phyloP scores from a whole-genome alignment of 2,888 invertebrate genomes.

The Arctia plantaginis region DNA sequence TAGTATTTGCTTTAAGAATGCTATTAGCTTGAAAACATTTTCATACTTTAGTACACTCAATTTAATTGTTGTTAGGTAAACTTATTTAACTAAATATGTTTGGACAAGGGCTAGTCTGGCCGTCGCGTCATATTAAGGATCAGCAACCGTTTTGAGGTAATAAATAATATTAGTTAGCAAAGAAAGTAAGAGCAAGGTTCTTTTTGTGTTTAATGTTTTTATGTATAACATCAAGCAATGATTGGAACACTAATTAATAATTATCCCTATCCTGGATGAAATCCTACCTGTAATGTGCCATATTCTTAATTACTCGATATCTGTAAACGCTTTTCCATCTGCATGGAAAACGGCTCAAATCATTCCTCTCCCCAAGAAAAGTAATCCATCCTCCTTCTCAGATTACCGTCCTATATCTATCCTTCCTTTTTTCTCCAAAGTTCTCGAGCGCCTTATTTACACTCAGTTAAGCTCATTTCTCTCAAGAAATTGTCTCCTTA shows the following conservation, averaged over 20 bases:
- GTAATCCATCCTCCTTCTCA: too few relatives aligned
- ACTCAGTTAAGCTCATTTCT: too few relatives aligned
- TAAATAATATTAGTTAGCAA: neutral
- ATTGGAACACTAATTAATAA: neutral
- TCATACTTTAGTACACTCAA: neutral
- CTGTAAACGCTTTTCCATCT: too few relatives aligned
- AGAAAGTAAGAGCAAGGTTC: neutral
- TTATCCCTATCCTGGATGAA: too few relatives aligned
- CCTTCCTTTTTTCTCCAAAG: too few relatives aligned
- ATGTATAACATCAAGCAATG: neutral
- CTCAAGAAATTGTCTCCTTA: too few relatives aligned
- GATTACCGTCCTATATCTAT: too few relatives aligned
- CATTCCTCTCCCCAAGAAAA: too few relatives aligned
- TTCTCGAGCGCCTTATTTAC: too few relatives aligned
- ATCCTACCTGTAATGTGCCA: too few relatives aligned
- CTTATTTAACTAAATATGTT: neutral
- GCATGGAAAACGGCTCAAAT: too few relatives aligned
- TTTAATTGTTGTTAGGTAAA: slow-evolving; percentile 1
- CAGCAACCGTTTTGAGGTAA: neutral
- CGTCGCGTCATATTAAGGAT: neutral
- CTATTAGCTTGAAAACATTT: slow-evolving; percentile 7
- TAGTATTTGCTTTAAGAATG: neutral
- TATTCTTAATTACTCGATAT: too few relatives aligned
- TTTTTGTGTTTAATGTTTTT: neutral
- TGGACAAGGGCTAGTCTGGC: neutral